A percentile compares a stretch with the other conserved stretches of the same genome.
Evolutionary conservation across 2,888 invertebrate species (phyloP).

Genomic region (Linyphia triangularis): DNA sequence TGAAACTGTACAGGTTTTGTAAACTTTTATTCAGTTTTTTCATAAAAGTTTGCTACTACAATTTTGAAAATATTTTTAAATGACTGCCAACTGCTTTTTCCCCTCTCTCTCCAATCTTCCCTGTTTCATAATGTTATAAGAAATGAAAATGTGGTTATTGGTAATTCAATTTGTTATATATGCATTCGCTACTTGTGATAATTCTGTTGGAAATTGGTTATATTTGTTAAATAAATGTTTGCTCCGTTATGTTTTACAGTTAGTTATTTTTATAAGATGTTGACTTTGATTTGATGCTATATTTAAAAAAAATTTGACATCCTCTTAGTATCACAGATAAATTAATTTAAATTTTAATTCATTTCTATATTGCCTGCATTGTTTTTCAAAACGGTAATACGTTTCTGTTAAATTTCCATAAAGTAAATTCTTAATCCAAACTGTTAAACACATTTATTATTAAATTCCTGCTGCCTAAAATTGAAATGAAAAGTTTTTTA

Average conservation of each 20-base stretch:
- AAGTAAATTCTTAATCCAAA: no score
- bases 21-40: conserved; percentile 36
- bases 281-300: no score
- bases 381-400: no score
- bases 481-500: no score
- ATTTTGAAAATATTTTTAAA: conserved; percentile 29
- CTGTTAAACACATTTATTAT: no score
- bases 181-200: conserved; percentile 35
- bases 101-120: background rate
- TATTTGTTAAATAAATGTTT: conserved; percentile 4
- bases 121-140: background rate
- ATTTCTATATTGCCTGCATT: no score
- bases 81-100: background rate
- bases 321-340: no score
- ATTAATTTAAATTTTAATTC: no score
- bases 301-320: no score
- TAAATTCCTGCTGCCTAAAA: no score
- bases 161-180: conserved; percentile 22
- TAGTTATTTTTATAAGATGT: conserved; percentile 14
- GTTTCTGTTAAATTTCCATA: no score
- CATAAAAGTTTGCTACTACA: conserved; percentile 27
- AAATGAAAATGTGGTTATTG: conserved; percentile 19
- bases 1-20: conserved; percentile 22
- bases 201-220: conserved; percentile 7
- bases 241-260: background rate